Conservation (phyloP, 2,113 vertebrate species). For the Pungitius pungitius region DNA sequence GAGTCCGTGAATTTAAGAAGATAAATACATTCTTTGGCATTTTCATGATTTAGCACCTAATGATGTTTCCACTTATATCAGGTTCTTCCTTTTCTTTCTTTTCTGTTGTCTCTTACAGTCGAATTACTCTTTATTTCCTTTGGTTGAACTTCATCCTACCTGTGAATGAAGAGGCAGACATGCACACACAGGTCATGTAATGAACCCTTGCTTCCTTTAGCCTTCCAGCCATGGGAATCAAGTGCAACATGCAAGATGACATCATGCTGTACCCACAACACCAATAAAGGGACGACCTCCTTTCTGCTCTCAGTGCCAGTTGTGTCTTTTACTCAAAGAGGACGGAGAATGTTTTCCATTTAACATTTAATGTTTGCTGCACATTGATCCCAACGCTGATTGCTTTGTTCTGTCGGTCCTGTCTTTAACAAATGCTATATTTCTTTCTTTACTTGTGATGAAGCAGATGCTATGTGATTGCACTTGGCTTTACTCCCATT, state of each 20-base stretch:
- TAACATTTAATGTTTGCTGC: conserved; percentile 12
- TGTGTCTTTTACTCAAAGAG: neutral
- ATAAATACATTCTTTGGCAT: neutral
- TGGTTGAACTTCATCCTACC: conserved; percentile 35
- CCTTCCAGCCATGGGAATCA: conserved; percentile 64
- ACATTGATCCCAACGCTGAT: conserved; percentile 11
- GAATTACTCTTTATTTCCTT: conserved; percentile 28
- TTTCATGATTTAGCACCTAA: neutral
- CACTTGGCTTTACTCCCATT: conserved; percentile 32
- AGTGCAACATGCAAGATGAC: conserved; percentile 44
- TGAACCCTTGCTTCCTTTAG: conserved; percentile 57
- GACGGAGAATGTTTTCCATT: conserved; percentile 12
- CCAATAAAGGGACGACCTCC: neutral
- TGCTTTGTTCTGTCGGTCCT: conserved; percentile 22
- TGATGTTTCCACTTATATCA: neutral
- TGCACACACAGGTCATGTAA: conserved; percentile 64
- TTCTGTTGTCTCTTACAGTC: neutral
- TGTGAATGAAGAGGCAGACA: conserved; percentile 39
- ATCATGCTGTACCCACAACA: conserved; percentile 44
- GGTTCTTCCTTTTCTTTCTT: conserved; percentile 1
- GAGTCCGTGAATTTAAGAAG: conserved; percentile 5
- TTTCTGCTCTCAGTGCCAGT: neutral
- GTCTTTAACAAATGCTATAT: conserved; percentile 13
- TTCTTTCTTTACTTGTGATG: conserved; percentile 5
- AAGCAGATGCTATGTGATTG: conserved; percentile 33